Base-by-base conservation (phyloP, 23 tunicate genomes). In the Styela plicata region DNA sequence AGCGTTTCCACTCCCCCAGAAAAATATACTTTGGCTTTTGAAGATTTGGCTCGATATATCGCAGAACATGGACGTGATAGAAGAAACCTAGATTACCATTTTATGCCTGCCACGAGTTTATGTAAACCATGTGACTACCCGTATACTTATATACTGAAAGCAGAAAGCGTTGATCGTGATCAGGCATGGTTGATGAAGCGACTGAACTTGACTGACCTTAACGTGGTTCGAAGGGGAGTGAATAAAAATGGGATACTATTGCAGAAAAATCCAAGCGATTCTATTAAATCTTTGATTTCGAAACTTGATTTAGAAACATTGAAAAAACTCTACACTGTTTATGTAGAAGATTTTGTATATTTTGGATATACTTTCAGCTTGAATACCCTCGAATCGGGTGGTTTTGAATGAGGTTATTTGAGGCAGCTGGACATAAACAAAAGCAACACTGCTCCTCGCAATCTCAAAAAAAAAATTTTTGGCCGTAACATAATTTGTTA, bases 361-460 rank as follows among this genome's bases (percentile, higher is more conserved):
- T 67, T 67, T 67, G 71, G 71, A 67, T 67, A 67, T 29, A 67
- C 71, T 13, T 67, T 67, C 31, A 1, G 31, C 31, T 67, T 67
- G 16, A 67, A 19, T 25, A 67, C 71, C 24, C 0, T 67, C 0
- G 22, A 67, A 29, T 67, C 71, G 16, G 71, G 71, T 18, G 71
- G 71, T 19, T 67, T 67, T 67, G 71, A 67, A 25, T 67, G 13
- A 44, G 0, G n/a, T 23, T 62, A 62, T 23, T 62, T 21, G 22
- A 21, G 65, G n/a, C 0, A 62, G n/a, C n/a, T 21, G 22, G 65
- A 0, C 65, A 0, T 62, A 62, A 62, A n/a, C n/a, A n/a, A n/a
- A n/a, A n/a, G n/a, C n/a, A n/a, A n/a, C n/a, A n/a, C n/a, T n/a
- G n/a, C n/a, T n/a, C n/a, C n/a, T n/a, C n/a, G n/a, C n/a, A n/a